These are phyloP conservation scores for Peromyscus maniculatus DNA, from an alignment of 2,113 vertebrate genomes.

Conservation along the genomic window DNA sequence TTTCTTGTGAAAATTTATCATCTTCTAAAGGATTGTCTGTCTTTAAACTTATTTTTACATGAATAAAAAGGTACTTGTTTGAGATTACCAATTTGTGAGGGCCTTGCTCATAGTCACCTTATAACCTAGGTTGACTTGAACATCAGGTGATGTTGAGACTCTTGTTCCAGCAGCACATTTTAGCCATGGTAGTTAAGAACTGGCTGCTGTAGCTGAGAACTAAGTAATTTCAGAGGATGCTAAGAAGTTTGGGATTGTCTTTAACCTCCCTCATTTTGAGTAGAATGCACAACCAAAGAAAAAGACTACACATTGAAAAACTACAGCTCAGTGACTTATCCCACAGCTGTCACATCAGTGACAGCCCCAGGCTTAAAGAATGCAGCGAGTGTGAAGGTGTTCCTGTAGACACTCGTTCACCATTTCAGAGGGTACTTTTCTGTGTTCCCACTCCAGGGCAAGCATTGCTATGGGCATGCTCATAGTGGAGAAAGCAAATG, in stretches of 20 bases:
- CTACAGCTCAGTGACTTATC: background rate
- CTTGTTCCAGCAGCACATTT: background rate
- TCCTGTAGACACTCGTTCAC: background rate
- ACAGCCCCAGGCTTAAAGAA: background rate
- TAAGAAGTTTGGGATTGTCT: background rate
- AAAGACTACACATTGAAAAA: background rate
- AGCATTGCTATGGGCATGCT: background rate
- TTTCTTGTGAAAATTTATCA: background rate
- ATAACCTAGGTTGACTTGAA: background rate
- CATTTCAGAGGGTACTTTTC: background rate
- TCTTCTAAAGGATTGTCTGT: background rate
- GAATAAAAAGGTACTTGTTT: background rate
- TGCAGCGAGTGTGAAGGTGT: background rate
- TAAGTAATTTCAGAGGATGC: slow-evolving; percentile 25
- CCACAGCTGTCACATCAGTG: background rate
- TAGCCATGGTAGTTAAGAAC: background rate
- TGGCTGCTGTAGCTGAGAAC: background rate
- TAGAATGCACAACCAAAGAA: background rate
- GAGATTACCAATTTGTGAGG: background rate
- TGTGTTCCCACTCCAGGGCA: background rate
- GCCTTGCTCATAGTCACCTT: background rate
- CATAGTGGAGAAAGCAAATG: background rate
- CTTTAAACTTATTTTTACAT: background rate
- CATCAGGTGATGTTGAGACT: background rate
- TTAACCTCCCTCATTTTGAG: background rate